Base-by-base conservation (phyloP, 2,888 invertebrate genomes). In the Macrosoma leucophasiata region DNA sequence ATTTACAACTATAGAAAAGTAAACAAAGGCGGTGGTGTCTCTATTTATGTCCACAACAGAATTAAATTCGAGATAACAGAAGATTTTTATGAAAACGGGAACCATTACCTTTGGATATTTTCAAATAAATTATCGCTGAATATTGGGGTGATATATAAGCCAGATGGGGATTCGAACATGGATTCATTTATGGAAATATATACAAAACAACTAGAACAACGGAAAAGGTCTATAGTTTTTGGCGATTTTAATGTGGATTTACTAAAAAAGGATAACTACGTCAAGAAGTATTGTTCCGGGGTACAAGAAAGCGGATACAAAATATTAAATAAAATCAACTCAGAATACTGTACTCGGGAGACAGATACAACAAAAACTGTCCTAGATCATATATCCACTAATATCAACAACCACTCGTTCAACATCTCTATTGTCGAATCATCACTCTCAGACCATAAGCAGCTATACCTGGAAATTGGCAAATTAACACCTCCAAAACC, bases 71-170 rank as follows among this genome's bases (percentile, higher is more conserved):
- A 38, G 3, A 11, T 48, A 13, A 32, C 43, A 2, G 48, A 50
- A 23, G 39, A 46, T 4, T 4, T 14, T 1, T 40, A 21, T 11
- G 38, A 30, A 21, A 34, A 46, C 12, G 48, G 39, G 0, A 55
- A 55, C 14, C 44, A 56, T 14, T 56, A 42, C 17, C 13, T 55
- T 13, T 56, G 51, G 52, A 43, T 54, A 8, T 10, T 36, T 9
- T 11, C 45, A 2, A 8, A 41, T 8, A 46, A 44, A 26, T 25
- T 39, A n/a, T 27, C 35, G 3, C 12, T 47, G 13, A 33, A 43
- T 29, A 39, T 46, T 14, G 42, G 36, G 24, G 44, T 29, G 12
- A 38, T 41, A 27, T 33, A 35, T 33, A 43, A 37, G 27, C 25
- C 41, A 28, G n/a, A n/a, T n/a, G 36, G 33, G 29, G 30, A 37